Percentiles rank a stretch among this genome's conserved stretches.
These are phyloP conservation scores for Dicrostonyx torquatus DNA, from an alignment of 2,797 vertebrate species.

Conservation along the genomic window DNA sequence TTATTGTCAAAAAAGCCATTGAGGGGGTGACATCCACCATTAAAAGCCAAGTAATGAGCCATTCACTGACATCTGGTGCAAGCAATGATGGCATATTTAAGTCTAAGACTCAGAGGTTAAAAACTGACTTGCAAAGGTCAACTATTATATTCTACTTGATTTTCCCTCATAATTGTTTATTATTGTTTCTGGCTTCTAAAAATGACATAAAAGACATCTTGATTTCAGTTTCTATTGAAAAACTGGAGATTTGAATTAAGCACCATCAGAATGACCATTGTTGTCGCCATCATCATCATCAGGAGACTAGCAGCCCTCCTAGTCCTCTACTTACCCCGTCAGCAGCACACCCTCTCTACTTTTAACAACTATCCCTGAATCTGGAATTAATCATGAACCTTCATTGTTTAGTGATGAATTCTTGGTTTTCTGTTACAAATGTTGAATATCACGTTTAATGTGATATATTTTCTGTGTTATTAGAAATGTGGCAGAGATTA, in stretches of 20 bases:
- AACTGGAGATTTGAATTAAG: constrained; percentile 2
- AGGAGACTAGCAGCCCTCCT: not conserved
- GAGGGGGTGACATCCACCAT: not conserved
- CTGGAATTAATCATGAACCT: not conserved
- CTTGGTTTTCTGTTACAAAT: not conserved
- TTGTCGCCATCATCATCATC: not conserved
- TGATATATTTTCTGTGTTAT: not conserved
- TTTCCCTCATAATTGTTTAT: not conserved
- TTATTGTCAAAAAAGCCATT: constrained; percentile 14
- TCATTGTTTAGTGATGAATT: constrained; percentile 7
- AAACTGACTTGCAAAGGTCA: not conserved
- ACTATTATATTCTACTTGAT: constrained; percentile 36
- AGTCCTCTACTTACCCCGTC: not conserved
- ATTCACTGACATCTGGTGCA: not conserved
- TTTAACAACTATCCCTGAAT: not conserved
- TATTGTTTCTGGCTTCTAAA: not conserved
- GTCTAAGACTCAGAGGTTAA: constrained; percentile 17
- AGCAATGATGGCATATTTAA: constrained; percentile 19
- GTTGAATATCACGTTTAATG: not conserved
- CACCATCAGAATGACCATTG: not conserved
- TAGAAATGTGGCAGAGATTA: not conserved
- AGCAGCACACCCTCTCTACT: not conserved
- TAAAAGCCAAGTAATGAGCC: not conserved
- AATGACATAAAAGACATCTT: constrained; percentile 14
- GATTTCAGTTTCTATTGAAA: constrained; percentile 12